phyloP scores from a whole-genome alignment of 1,140 invertebrate species.

The Zaprionus lachaisei region DNA sequence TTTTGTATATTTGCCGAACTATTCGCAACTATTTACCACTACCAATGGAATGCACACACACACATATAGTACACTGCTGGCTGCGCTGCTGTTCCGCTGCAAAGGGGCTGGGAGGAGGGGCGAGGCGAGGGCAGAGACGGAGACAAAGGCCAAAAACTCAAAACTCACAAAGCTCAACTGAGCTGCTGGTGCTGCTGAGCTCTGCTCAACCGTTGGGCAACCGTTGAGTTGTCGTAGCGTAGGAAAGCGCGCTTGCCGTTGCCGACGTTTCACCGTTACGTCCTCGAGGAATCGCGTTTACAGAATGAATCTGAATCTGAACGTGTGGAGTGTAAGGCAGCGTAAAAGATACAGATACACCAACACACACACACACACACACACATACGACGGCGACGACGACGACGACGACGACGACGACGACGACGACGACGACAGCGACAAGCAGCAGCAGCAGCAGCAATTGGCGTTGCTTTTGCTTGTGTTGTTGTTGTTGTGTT shows the following conservation, averaged over 20 bases:
- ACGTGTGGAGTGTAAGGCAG: conserved; percentile 84
- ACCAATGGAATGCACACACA: conserved; percentile 13
- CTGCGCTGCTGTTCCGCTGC: neutral
- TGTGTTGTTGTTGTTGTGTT: conserved; percentile 41
- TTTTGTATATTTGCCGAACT: neutral
- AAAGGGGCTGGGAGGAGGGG: neutral
- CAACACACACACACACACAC: conserved; percentile 32
- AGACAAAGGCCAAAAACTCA: conserved; percentile 40
- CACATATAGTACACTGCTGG: neutral
- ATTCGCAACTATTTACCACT: conserved; percentile 16
- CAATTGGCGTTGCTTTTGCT: conserved; percentile 45
- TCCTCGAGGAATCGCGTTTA: conserved; percentile 84
- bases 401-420: conserved; percentile 24
- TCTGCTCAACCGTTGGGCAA: conserved; percentile 44
- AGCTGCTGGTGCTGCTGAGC: conserved; percentile 33
- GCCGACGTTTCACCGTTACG: conserved; percentile 84
- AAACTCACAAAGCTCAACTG: conserved; percentile 54
- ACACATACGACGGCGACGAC: conserved; percentile 32
- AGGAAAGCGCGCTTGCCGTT: conserved; percentile 70
- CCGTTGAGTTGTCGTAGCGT: conserved; percentile 55
- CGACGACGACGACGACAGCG: conserved; percentile 19
- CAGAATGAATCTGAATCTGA: conserved; percentile 85
- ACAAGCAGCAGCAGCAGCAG: conserved; percentile 35
- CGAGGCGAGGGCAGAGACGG: neutral
- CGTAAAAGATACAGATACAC: conserved; percentile 82